Evolutionary conservation across 2,113 vertebrate species (phyloP), one percentile per base, ranked within the genome.

Genomic region (Macrotus californicus): DNA sequence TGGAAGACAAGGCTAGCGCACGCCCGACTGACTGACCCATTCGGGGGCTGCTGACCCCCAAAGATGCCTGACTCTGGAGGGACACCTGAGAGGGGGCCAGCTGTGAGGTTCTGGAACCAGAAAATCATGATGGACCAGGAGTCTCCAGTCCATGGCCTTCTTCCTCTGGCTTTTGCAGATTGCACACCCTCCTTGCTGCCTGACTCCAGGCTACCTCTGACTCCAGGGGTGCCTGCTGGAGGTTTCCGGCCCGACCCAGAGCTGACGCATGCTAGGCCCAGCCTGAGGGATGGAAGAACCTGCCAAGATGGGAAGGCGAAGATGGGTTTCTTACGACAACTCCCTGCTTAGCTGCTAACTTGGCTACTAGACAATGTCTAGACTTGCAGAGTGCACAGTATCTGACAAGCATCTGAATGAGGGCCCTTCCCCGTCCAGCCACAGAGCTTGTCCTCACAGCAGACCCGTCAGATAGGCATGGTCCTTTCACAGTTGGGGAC

Each of bases 171-270:
- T n/a, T n/a, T 48, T 56, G 24, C 69, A 82, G 39, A 46, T n/a
- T 4, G 41, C 5, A 6, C 7, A 7, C 31, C 0, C 1, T 72
- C 22, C 48, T 43, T 29, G 0, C 26, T 0, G 29, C 48, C 56
- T 50, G 73, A 41, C 24, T 59, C 39, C 31, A 34, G 76, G 3
- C 50, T 31, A 16, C 16, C 6, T 16, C 6, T 31, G 59, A 91
- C 46, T 19, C 24, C 7, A 3, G 48, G 26, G 72, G 26, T 22
- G 22, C 6, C 29, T 16, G 29, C 46, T 31, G 29, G 39, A 54
- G 21, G 48, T 12, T 22, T 31, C 46, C 34, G n/a, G 21, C 39
- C 15, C n/a, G 31, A 48, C 72, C 52, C 29, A 29, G 77, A 34
- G 14, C 10, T 7, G 56, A 31, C 8, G 26, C 22, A 22, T 3